phyloP scores from a whole-genome alignment of 2,888 invertebrate species.

The Venustoraphidia nigricollis region DNA sequence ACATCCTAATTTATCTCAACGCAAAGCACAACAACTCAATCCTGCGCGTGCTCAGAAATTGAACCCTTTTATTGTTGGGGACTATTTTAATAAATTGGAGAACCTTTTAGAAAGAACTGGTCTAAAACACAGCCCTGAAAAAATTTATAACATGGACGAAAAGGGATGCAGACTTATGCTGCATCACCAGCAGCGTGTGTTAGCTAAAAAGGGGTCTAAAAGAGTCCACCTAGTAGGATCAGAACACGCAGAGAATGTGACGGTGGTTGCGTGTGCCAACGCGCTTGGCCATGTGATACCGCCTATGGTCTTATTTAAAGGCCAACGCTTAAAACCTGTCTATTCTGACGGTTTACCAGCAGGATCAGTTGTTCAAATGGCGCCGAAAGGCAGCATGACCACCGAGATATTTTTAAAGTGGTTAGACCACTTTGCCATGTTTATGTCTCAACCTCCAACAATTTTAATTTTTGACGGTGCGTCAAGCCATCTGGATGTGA shows the following conservation, averaged over 20 bases:
- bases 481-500: constrained; percentile 16
- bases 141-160: constrained; percentile 17
- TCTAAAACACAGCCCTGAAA: constrained; percentile 9
- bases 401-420: constrained; percentile 13
- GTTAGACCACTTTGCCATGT: constrained; percentile 16
- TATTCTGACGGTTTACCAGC: constrained; percentile 15
- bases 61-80: no score
- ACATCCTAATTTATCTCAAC: no score
- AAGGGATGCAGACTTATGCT: constrained; percentile 16
- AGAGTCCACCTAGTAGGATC: constrained; percentile 16
- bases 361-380: constrained; percentile 14
- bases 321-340: constrained; percentile 13
- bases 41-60: no score
- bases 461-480: constrained; percentile 19
- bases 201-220: constrained; percentile 16
- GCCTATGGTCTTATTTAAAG: constrained; percentile 16
- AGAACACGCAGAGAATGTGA: constrained; percentile 20
- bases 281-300: constrained; percentile 16
- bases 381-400: constrained; percentile 18
- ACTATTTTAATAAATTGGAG: no score
- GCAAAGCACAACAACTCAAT: no score
- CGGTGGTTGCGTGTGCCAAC: constrained; percentile 17
- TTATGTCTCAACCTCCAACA: constrained; percentile 12
- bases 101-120: no score
- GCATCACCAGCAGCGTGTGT: constrained; percentile 15